Conservation (phyloP, 2,113 vertebrate species). For the Capreolus pygargus region DNA sequence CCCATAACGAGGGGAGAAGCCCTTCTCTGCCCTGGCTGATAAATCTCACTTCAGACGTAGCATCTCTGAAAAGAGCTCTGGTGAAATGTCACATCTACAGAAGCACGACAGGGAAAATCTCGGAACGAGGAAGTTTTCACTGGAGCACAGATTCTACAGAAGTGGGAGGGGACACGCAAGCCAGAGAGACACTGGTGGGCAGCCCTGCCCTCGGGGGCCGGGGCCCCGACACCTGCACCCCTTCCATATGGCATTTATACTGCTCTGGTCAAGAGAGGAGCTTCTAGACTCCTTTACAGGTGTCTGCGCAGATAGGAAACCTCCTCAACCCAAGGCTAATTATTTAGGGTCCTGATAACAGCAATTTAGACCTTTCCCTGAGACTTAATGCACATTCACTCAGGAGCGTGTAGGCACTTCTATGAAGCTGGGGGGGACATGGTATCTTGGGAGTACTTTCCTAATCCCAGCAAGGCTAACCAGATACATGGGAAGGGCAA, state of each 20-base stretch:
- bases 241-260: constrained; percentile 84
- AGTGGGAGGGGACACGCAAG: neutral
- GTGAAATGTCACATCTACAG: neutral
- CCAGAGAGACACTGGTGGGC: neutral
- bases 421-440: constrained; percentile 81
- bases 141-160: neutral
- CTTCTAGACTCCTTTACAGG: constrained; percentile 84
- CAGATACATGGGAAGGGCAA: neutral
- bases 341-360: neutral
- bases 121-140: neutral
- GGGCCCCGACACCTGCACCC: constrained; percentile 71
- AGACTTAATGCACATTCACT: constrained; percentile 78
- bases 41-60: neutral
- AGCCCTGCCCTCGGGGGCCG: neutral
- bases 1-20: neutral
- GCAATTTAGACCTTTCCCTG: neutral
- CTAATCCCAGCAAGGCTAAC: constrained; percentile 75
- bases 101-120: neutral
- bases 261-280: constrained; percentile 85
- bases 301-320: constrained; percentile 68
- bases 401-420: constrained; percentile 80
- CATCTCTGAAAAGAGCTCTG: neutral
- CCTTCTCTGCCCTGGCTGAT: neutral
- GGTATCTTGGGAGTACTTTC: constrained; percentile 86
- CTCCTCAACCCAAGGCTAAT: constrained; percentile 54